These are phyloP conservation scores for Arvicanthis niloticus DNA, from an alignment of 2,113 vertebrate genomes.

Conservation along the genomic window DNA sequence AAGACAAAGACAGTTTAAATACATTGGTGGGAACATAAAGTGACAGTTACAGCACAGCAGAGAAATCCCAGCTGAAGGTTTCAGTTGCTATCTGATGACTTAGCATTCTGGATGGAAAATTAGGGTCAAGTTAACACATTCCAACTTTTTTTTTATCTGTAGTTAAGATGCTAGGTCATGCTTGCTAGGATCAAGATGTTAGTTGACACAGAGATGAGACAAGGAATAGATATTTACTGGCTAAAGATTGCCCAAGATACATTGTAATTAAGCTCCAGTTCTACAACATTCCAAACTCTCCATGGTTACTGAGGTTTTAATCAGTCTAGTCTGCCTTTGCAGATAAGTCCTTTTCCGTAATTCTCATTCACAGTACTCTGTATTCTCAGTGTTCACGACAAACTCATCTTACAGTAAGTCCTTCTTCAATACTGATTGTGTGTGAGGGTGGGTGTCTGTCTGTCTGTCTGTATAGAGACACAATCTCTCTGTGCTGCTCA, in stretches of 20 bases:
- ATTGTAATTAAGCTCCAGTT: background rate
- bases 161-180: background rate
- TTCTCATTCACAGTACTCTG: background rate
- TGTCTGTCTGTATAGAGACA: background rate
- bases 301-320: background rate
- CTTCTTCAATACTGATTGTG: background rate
- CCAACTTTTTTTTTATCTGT: background rate
- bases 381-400: background rate
- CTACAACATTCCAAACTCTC: background rate
- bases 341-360: background rate
- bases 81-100: background rate
- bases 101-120: background rate
- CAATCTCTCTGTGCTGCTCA: background rate
- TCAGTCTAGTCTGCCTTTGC: background rate
- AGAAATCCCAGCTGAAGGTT: background rate
- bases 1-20: background rate
- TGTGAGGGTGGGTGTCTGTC: background rate
- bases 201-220: background rate
- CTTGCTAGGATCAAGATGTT: background rate
- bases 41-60: background rate
- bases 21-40: background rate
- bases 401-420: background rate
- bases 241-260: background rate
- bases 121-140: background rate
- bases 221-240: background rate